phyloP scores from a whole-genome alignment of 2,797 vertebrate species.

The Euthynnus affinis region DNA sequence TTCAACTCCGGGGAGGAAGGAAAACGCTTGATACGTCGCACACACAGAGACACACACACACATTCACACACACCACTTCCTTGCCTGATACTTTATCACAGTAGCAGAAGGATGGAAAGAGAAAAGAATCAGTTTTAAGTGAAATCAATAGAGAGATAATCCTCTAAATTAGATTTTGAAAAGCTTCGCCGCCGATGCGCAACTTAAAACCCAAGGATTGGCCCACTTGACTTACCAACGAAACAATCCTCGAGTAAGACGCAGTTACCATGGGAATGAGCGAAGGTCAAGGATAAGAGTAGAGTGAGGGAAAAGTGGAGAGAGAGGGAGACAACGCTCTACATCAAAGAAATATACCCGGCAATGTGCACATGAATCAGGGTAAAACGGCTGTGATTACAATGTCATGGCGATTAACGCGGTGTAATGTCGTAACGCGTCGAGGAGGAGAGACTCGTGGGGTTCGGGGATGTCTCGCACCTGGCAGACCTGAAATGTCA shows the following conservation, averaged over 20 bases:
- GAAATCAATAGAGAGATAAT: slow-evolving; percentile 89
- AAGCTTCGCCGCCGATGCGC: slow-evolving; percentile 73
- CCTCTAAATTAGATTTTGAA: slow-evolving; percentile 87
- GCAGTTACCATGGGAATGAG: slow-evolving; percentile 80
- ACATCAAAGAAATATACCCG: slow-evolving; percentile 64
- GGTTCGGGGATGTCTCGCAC: slow-evolving; percentile 62
- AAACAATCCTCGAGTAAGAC: slow-evolving; percentile 74
- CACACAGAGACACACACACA: slow-evolving; percentile 34
- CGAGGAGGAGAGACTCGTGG: slow-evolving; percentile 4
- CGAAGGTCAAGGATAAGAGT: slow-evolving; percentile 80
- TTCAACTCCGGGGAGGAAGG: slow-evolving; percentile 55
- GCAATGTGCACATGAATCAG: slow-evolving; percentile 69
- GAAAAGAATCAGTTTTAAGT: slow-evolving; percentile 83
- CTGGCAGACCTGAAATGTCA: slow-evolving; percentile 78
- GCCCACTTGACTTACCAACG: slow-evolving; percentile 81
- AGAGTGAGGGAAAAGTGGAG: slow-evolving; percentile 48
- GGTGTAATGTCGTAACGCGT: slow-evolving; percentile 41
- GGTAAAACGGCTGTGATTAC: slow-evolving; percentile 67
- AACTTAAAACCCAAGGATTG: slow-evolving; percentile 78
- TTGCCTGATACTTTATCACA: slow-evolving; percentile 66
- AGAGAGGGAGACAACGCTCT: slow-evolving; percentile 38
- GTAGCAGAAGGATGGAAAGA: slow-evolving; percentile 65
- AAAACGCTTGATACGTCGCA: slow-evolving; percentile 38
- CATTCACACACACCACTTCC: slow-evolving; percentile 24
- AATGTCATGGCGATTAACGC: slow-evolving; percentile 73